Evolutionary conservation across 2,797 vertebrate species (phyloP).

Genomic region (Sarcoramphus papa): DNA sequence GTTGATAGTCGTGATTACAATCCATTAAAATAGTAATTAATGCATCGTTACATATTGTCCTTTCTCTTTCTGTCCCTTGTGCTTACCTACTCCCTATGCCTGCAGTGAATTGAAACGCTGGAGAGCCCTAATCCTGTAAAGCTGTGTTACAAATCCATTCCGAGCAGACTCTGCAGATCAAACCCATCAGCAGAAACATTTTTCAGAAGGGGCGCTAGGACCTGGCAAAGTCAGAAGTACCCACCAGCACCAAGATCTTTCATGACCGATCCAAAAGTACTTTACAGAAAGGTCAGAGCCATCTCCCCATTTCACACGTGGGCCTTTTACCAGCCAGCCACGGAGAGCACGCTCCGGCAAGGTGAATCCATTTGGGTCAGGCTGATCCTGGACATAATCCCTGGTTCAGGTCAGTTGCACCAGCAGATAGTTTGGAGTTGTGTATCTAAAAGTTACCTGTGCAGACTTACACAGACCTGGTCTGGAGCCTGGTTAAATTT

Average conservation of each 20-base stretch:
- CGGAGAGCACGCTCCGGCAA: fast-evolving
- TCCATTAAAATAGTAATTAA: background rate
- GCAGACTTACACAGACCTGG: background rate
- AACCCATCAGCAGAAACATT: background rate
- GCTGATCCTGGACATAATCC: background rate
- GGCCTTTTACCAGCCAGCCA: background rate
- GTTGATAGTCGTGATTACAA: background rate
- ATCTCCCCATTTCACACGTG: background rate
- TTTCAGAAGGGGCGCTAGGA: background rate
- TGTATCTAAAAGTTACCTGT: background rate
- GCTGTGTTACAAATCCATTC: background rate
- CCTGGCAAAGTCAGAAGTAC: background rate
- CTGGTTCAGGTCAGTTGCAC: fast-evolving
- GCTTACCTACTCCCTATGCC: background rate
- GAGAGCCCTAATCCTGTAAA: background rate
- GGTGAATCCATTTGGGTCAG: background rate
- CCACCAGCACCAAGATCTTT: background rate
- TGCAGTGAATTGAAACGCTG: background rate
- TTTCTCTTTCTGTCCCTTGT: background rate
- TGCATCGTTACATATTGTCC: background rate
- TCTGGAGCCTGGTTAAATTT: background rate
- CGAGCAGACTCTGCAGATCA: background rate
- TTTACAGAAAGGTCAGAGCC: background rate
- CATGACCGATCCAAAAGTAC: background rate
- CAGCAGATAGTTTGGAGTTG: background rate